Evolutionary conservation across 2,113 vertebrate genomes (phyloP), one percentile per base, ranked within the genome.

Genomic region (Platichthys stellatus): DNA sequence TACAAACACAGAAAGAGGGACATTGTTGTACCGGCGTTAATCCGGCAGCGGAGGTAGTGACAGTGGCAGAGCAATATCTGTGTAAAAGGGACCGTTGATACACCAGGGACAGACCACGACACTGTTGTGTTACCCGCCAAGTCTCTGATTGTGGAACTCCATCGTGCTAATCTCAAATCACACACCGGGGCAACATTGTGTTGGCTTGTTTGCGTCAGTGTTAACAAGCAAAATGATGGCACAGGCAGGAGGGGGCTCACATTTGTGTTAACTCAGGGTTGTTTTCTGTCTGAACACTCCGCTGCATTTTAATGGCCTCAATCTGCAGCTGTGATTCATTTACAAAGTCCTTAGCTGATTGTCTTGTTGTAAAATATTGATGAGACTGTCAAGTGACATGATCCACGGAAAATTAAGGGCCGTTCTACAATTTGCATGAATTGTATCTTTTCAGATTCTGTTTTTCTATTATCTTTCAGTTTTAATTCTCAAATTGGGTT

Each of bases 281-380:
- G 21, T 23, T 47, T 47, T 10, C n/a, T 26, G 62, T 28, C 24
- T 17, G 43, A 26, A 24, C 3, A n/a, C 9, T 31, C 26, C 63
- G 23, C 3, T 71, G 20, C 38, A 0, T 53, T 67, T 53, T 21
- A 26, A 20, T 45, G 49, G 38, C 23, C 38, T 26, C 7, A 18
- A 24, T 60, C 28, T 65, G 65, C 62, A 61, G 26, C 62, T 71
- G 57, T 28, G 8, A 31, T 67, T 38, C 21, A 20, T 54, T 43
- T 23, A 67, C 35, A 56, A 65, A 38, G 58, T 64, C 40, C 45
- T 51, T 24, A 56, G 59, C 26, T 56, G 63, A 72, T 12, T 72
- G n/a, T 60, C 43, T 62, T 47, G n/a, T 56, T 53, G 64, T 83
- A 6, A 63, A 68, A 51, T 58, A 43, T 82, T 72, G 38, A 82